Base-by-base conservation (phyloP, 2,797 vertebrate genomes). In the Darevskia mixta region DNA sequence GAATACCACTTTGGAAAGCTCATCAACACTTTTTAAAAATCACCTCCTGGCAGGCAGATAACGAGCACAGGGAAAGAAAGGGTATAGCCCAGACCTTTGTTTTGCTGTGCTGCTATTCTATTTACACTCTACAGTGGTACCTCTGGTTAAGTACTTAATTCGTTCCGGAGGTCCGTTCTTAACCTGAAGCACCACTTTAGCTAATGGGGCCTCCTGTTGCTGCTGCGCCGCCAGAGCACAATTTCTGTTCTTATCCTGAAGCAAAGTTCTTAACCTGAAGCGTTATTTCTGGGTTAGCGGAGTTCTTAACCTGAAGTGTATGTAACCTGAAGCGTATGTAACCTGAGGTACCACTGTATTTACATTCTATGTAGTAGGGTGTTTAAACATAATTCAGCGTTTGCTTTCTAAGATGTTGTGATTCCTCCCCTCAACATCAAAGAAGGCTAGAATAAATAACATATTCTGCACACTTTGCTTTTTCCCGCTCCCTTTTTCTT, bases 401-500 rank as follows among this genome's bases (percentile, higher is more conserved):
- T 9, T 23, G 18, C 5, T 20, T n/a, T 67, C 67, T 32, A 71
- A 71, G 45, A 18, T 32, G 29, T 38, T 82, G 27, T 38, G 32
- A 55, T 11, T 10, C 41, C n/a, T 18, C 23, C 18, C 23, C 55
- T 58, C 67, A 55, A 72, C 23, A 73, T 58, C 67, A 55, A 72
- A 27, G 18, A 55, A 55, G 72, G 15, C 32, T 72, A 35, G 55
- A 64, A 76, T 64, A 29, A 85, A 29, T 75, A 61, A 25, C 41
- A 41, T 29, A 18, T 76, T 76, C 8, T 38, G 25, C 72, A 64
- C 8, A 23, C 25, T 85, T 43, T 41, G 25, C 64, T 9, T 61
- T 32, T 5, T 8, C 11, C 4, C 0, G 1, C 41, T 49, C 23
- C 10, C 27, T 6, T 2, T 13, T 41, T 20, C 7, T 0, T 23